Percentiles rank a stretch among this genome's conserved stretches.
phyloP scores from a whole-genome alignment of 2,888 invertebrate species.

The Acanthopleura granulata region DNA sequence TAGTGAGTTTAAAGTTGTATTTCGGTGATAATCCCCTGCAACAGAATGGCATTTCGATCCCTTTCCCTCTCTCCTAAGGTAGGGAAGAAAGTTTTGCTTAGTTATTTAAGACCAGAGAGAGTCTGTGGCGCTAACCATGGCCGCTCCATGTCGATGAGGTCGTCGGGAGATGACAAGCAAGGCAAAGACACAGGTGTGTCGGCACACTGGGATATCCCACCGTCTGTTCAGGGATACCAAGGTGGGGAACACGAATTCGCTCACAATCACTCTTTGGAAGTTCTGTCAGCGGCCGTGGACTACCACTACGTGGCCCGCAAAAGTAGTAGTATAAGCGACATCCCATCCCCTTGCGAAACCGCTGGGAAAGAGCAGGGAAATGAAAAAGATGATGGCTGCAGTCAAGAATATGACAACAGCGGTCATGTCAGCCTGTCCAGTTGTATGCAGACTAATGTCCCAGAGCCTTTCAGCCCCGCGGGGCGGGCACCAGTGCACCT shows the following conservation, averaged over 20 bases:
- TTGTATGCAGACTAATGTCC: constrained; percentile 15
- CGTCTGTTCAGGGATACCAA: constrained; percentile 6
- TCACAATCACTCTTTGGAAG: constrained; percentile 7
- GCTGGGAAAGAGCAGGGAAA: background rate
- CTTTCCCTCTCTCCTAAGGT: background rate
- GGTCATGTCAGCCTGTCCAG: constrained; percentile 14
- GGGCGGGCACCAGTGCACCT: constrained; percentile 1
- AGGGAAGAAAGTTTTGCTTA: background rate
- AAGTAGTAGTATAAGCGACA: background rate
- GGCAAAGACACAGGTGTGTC: background rate
- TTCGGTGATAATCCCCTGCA: background rate
- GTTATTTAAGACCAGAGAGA: background rate
- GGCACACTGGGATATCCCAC: background rate
- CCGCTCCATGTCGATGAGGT: background rate
- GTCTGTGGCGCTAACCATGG: background rate
- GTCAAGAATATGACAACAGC: constrained; percentile 2
- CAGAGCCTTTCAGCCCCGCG: background rate
- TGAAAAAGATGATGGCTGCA: background rate
- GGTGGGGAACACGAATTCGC: constrained; percentile 16
- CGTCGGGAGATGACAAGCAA: background rate
- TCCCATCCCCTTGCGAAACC: background rate
- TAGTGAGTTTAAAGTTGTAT: no score
- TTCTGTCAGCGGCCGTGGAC: constrained; percentile 9
- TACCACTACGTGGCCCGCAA: background rate
- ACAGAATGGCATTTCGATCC: background rate